Evolutionary conservation across 1,140 invertebrate genomes (phyloP).

Genomic region (Phthorimaea operculella): DNA sequence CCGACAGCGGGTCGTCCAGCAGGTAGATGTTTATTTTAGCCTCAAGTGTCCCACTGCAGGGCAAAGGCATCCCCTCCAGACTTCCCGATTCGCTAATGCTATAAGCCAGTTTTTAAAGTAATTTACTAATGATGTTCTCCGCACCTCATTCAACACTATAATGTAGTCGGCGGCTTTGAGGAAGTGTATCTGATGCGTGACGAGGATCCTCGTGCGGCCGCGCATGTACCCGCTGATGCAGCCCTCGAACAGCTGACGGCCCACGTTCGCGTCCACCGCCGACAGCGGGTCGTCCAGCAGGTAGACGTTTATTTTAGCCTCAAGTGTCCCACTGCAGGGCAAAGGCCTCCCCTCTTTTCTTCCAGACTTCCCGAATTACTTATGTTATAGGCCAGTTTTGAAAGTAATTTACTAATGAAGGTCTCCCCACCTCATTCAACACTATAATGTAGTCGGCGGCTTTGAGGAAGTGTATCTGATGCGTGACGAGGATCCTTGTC

Average conservation of each 20-base stretch:
- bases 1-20: conserved; percentile 86
- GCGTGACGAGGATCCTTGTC: conserved; percentile 81
- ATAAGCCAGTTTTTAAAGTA: too few species aligned
- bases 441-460: conserved; percentile 82
- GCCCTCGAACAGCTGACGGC: conserved; percentile 77
- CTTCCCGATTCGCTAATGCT: too few species aligned
- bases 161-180: conserved; percentile 82
- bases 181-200: conserved; percentile 87
- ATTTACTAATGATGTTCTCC: too few species aligned
- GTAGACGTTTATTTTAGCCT: conserved; percentile 84
- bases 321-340: too few species aligned
- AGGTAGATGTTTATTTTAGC: conserved; percentile 85
- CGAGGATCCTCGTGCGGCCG: conserved; percentile 74
- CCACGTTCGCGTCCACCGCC: conserved; percentile 81
- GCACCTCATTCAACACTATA: conserved; percentile 80
- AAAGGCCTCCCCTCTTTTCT: too few species aligned
- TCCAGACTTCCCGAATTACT: too few species aligned
- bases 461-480: conserved; percentile 84
- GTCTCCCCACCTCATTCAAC: conserved; percentile 73
- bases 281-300: conserved; percentile 87
- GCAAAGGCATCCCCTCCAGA: too few species aligned
- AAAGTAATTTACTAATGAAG: too few species aligned
- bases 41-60: too few species aligned
- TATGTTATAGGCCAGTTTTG: too few species aligned
- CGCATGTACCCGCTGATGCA: conserved; percentile 75